These are phyloP conservation scores for Tridacna crocea DNA, from an alignment of 2,888 invertebrate genomes.

Conservation along the genomic window DNA sequence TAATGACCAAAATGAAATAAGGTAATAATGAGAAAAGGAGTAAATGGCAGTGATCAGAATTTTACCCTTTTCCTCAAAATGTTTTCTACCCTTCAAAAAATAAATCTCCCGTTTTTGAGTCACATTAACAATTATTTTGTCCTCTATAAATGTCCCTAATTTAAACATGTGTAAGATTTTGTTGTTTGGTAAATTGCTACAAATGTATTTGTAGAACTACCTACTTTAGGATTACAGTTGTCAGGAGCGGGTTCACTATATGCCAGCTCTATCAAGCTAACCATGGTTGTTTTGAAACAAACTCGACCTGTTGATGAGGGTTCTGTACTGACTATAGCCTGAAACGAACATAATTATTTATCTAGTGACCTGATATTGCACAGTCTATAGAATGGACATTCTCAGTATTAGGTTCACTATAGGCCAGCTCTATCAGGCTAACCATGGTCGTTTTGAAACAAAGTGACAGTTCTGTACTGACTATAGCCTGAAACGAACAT, in stretches of 20 bases:
- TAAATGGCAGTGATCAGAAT: neutral
- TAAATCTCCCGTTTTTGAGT: no score
- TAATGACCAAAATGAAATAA: neutral
- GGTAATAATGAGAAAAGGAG: neutral
- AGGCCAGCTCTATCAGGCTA: slow-evolving; percentile 85
- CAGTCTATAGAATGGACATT: no score
- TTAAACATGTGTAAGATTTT: no score
- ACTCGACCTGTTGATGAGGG: no score
- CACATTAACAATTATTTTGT: no score
- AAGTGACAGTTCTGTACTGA: slow-evolving; percentile 89
- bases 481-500: no score
- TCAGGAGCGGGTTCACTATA: slow-evolving; percentile 42
- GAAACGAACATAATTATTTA: no score
- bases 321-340: slow-evolving; percentile 90
- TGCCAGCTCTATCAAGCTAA: slow-evolving; percentile 86
- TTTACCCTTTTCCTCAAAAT: neutral
- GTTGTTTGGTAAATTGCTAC: no score
- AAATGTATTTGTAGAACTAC: neutral
- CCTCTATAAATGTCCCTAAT: no score
- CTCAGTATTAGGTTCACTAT: slow-evolving; percentile 37
- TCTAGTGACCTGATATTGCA: no score
- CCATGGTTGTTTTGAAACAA: slow-evolving; percentile 88
- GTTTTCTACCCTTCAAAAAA: no score
- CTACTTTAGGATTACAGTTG: slow-evolving; percentile 51
- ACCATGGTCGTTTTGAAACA: slow-evolving; percentile 87